These are phyloP conservation scores for Electrona antarctica DNA, from an alignment of 2,113 vertebrate genomes.

Conservation along the genomic window DNA sequence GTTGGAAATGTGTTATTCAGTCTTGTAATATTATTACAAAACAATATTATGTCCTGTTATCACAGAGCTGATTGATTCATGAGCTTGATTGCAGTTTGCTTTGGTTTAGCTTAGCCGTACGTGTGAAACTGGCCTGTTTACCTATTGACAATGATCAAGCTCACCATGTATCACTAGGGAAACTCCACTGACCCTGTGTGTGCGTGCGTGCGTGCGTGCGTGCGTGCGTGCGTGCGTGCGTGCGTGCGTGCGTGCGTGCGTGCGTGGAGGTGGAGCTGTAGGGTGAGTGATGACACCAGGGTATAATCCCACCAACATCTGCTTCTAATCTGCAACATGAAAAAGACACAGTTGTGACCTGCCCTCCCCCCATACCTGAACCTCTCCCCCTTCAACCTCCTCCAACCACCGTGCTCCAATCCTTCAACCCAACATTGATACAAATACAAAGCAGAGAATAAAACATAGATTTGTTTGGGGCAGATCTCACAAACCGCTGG, in stretches of 20 bases:
- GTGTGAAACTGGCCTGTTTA: background rate
- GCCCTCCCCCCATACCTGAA: constrained; percentile 65
- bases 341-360: constrained; percentile 74
- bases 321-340: constrained; percentile 81
- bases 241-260: constrained; percentile 24
- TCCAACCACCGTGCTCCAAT: constrained; percentile 23
- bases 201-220: background rate
- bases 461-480: too few species aligned
- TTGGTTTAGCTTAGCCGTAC: background rate
- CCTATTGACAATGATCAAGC: background rate
- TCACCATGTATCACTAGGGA: constrained; percentile 11
- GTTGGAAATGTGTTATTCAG: too few species aligned
- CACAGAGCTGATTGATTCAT: too few species aligned
- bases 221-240: background rate
- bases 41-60: too few species aligned
- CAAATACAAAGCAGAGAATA: too few species aligned
- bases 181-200: constrained; percentile 17
- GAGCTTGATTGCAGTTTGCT: constrained; percentile 15
- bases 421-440: constrained; percentile 9
- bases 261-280: constrained; percentile 59
- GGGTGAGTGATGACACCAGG: constrained; percentile 78
- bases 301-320: constrained; percentile 79
- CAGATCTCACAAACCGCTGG: too few species aligned
- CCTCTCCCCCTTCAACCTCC: constrained; percentile 46
- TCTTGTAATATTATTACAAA: too few species aligned